Conservation (phyloP, 2,113 vertebrate species). For the Syngnathoides biaculeatus region DNA sequence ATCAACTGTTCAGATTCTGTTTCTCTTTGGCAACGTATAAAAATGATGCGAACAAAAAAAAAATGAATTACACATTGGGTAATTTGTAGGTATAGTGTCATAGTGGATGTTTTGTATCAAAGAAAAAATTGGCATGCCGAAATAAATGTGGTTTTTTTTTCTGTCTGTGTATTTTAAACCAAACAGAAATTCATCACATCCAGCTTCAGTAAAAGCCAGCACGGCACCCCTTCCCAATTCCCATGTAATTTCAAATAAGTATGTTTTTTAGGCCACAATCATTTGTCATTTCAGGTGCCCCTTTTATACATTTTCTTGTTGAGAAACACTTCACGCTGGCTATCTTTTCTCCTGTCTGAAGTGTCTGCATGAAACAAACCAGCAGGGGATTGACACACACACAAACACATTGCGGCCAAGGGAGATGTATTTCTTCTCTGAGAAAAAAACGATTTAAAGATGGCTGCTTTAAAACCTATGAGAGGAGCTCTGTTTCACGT, state of each 20-base stretch:
- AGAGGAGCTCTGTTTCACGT: slow-evolving; percentile 20
- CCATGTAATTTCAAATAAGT: slow-evolving; percentile 61
- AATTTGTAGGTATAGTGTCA: background rate
- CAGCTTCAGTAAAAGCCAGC: slow-evolving; percentile 28
- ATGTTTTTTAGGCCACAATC: slow-evolving; percentile 63
- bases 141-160: background rate
- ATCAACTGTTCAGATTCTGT: background rate
- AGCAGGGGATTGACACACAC: slow-evolving; percentile 56
- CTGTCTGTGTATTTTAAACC: slow-evolving; percentile 17
- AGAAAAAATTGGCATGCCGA: background rate
- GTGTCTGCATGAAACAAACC: slow-evolving; percentile 58
- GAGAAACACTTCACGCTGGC: slow-evolving; percentile 61
- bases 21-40: background rate
- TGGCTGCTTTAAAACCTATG: slow-evolving; percentile 29
- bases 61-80: background rate
- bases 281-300: slow-evolving; percentile 64
- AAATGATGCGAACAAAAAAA: background rate
- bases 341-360: slow-evolving; percentile 58
- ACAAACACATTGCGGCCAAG: slow-evolving; percentile 47
- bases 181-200: slow-evolving; percentile 44
- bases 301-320: slow-evolving; percentile 55
- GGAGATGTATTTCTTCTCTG: slow-evolving; percentile 36
- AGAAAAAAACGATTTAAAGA: slow-evolving; percentile 42
- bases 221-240: slow-evolving; percentile 20
- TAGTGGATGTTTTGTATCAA: background rate